Evolutionary conservation across 2,797 vertebrate species (phyloP).

Genomic region (Myotis daubentonii): DNA sequence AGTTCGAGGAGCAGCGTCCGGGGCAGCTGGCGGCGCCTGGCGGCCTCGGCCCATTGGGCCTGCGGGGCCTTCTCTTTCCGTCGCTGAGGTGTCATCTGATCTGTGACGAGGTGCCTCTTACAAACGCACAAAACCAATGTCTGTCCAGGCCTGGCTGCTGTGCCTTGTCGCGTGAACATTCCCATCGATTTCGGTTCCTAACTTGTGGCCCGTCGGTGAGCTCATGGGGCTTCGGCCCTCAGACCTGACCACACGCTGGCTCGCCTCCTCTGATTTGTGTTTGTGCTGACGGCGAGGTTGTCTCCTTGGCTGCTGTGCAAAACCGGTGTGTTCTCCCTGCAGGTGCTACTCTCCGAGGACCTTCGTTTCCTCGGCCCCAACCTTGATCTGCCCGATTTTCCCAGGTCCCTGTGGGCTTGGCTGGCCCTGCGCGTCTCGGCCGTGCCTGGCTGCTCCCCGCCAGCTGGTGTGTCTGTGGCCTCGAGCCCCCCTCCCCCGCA

Average conservation of each 20-base stretch:
- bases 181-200: neutral
- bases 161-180: neutral
- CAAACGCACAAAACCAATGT: neutral
- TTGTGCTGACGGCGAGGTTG: neutral
- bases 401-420: too few relatives aligned
- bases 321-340: neutral
- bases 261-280: neutral
- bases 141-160: neutral
- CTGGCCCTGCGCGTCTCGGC: neutral
- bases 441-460: neutral
- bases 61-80: neutral
- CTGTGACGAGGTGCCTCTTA: neutral
- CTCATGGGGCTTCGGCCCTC: neutral
- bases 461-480: neutral
- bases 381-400: neutral
- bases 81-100: neutral
- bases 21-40: neutral
- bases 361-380: neutral
- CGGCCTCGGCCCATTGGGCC: too few relatives aligned
- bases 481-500: neutral
- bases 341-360: neutral
- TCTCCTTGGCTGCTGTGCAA: neutral
- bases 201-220: neutral
- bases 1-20: neutral
- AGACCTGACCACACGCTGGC: neutral